Base-by-base conservation (phyloP, 2,113 vertebrate species). In the Burhinus bistriatus region DNA sequence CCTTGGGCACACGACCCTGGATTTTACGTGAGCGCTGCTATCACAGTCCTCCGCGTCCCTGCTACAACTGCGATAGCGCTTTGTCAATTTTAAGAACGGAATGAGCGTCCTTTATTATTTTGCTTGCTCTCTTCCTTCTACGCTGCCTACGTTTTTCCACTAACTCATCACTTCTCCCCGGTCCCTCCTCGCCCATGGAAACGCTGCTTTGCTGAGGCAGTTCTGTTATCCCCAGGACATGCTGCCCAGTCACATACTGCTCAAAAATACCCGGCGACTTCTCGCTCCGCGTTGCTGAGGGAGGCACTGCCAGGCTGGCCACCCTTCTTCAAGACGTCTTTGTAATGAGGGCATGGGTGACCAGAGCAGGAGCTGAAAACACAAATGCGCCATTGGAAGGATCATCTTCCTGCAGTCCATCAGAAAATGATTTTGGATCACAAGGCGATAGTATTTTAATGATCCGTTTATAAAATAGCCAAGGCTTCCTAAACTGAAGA, bases 381-480 rank as follows among this genome's bases (percentile, higher is more conserved):
- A 57, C 27, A 20, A 26, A 87, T 0, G 2, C 27, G 45, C 9
- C 54, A 19, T 0, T 0, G 11, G 42, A 93, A 58, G 12, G 23
- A 23, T 14, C 64, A 9, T n/a, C 51, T 55, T 52, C 27, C 51
- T 51, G 51, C 25, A 36, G 59, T 23, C n/a, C 5, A 0, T 27
- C 55, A 70, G 29, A 55, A 64, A 89, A 78, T 5, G 0, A 66
- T 29, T 89, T 15, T 68, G 44, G 30, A 82, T 30, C 21, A 23
- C 57, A 71, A 68, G 20, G 55, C 40, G 51, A 51, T 13, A 5
- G 5, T 32, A 3, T 58, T 69, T 81, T 44, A 83, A 83, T 9
- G 65, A 73, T 61, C 44, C 61, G 23, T 42, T 85, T 36, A 62
- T 42, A 54, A 83, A 93, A 77, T 4, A 32, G 49, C 8, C 78